phyloP scores from a whole-genome alignment of 2,797 vertebrate species.

The Platalea minor region DNA sequence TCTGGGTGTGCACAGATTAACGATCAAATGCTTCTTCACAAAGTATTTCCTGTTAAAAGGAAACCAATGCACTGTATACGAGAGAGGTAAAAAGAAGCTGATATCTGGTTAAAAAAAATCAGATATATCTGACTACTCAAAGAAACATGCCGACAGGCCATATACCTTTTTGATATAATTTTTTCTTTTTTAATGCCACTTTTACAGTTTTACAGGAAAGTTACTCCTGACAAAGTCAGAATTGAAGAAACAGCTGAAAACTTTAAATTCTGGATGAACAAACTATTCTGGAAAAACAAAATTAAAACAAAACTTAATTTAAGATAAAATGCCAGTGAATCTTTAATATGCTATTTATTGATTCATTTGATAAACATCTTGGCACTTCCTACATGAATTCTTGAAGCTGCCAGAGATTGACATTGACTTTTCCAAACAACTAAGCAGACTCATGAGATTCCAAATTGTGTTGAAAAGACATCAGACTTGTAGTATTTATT shows the following conservation, averaged over 20 bases:
- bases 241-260: not conserved
- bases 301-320: not conserved
- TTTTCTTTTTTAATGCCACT: not conserved
- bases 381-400: not conserved
- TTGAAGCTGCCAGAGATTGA: not conserved
- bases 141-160: not conserved
- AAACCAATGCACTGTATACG: not conserved
- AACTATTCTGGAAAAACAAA: not conserved
- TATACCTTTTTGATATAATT: not conserved
- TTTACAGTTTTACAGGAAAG: not conserved
- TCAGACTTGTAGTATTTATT: not conserved
- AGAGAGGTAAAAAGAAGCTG: not conserved
- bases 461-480: not conserved
- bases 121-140: not conserved
- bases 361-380: not conserved
- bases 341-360: not conserved
- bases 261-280: not conserved
- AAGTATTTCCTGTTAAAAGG: constrained; percentile 19
- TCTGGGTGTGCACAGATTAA: constrained; percentile 35
- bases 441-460: not conserved
- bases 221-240: not conserved
- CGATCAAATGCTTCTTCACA: constrained; percentile 9
- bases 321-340: not conserved
- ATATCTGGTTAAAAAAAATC: not conserved
- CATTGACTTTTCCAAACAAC: not conserved